Evolutionary conservation across 2,113 vertebrate genomes (phyloP), one percentile per base, ranked within the genome.

Genomic region (Syngnathus typhle): DNA sequence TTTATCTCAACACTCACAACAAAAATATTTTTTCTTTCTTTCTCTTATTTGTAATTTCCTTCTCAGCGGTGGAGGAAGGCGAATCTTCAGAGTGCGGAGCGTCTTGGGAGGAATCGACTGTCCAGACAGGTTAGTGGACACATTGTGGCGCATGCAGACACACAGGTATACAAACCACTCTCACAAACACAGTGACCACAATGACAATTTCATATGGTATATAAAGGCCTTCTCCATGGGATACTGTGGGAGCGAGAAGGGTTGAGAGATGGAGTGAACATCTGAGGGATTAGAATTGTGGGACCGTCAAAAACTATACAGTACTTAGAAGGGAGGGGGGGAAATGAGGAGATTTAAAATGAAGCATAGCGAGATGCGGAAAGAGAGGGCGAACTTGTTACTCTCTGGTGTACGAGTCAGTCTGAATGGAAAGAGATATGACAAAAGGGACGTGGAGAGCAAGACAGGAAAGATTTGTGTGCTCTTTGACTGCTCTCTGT

Each of bases 11-110:
- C 52, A 37, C 56, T 37, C 56, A 59, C 4, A 19, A 39, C 37
- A n/a, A 5, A 41, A 36, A 12, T n/a, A 69, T 51, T 32, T 32
- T 55, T 3, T 64, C 43, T 65, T 55, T 70, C n/a, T 79, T 27
- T 71, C 23, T 55, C 65, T 69, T 16, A 13, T 18, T 12, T 70
- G 32, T 68, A 15, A 44, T 62, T 81, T 67, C 61, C 59, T 67
- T 32, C 65, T 75, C 51, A 91, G 88, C 93, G 87, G 95, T 98
- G 49, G 96, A 98, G 90, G 96, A 98, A 80, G 94, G 93, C 47
- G 95, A 96, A 88, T 92, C 94, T 77, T 94, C 94, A 49, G 95
- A 96, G 91, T 95, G 94, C 89, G 87, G 91, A 61, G 89, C 94
- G 87, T 92, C 91, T 89, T 98, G 95, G 96, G 94, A 98, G 68